Evolutionary conservation across 2,113 vertebrate genomes (phyloP).

Genomic region (Melanerpes aurifrons): DNA sequence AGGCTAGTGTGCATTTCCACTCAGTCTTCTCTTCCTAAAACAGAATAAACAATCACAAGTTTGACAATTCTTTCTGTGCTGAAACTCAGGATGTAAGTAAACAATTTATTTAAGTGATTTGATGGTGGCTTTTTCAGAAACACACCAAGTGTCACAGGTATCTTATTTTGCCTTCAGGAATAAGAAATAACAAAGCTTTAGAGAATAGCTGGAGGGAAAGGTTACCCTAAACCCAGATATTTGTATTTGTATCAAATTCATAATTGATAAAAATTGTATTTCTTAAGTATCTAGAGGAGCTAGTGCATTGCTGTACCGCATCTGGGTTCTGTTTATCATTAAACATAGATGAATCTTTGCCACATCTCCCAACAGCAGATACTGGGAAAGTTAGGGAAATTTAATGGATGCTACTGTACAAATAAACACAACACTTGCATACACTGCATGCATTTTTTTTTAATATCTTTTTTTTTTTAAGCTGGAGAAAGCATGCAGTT

Average conservation of each 20-base stretch:
- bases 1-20: neutral
- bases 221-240: neutral
- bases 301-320: neutral
- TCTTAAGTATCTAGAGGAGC: neutral
- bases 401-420: neutral
- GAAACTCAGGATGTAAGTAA: neutral
- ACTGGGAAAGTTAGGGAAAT: neutral
- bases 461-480: neutral
- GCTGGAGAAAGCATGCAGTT: neutral
- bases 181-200: neutral
- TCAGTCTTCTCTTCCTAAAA: neutral
- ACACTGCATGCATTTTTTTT: neutral
- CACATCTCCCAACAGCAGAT: neutral
- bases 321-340: neutral
- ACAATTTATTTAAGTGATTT: neutral
- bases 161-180: neutral
- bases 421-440: neutral
- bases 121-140: neutral
- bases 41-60: slow-evolving; percentile 25
- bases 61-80: neutral
- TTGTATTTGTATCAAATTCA: neutral
- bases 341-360: neutral
- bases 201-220: neutral
- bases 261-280: neutral
- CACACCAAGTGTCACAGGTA: neutral